A percentile compares a stretch with the other conserved stretches of the same genome.
phyloP scores from a whole-genome alignment of 2,888 invertebrate genomes.

The Cerastoderma edule region DNA sequence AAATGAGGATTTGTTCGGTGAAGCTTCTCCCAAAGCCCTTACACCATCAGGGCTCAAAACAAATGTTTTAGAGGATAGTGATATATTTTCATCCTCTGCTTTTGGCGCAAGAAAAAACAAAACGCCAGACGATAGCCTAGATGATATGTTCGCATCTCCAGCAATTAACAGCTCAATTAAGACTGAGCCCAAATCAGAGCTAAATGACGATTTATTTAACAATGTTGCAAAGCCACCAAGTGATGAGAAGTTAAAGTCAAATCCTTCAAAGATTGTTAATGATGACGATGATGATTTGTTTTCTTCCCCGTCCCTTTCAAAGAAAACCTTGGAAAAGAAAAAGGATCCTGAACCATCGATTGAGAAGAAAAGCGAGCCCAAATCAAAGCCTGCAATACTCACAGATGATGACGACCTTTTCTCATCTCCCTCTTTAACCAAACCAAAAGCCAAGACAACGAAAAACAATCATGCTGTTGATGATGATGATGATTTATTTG shows the following conservation, averaged over 20 bases:
- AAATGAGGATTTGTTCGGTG: slow-evolving; percentile 71
- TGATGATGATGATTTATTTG: slow-evolving; percentile 47
- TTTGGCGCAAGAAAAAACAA: slow-evolving; percentile 33
- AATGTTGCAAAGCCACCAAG: slow-evolving; percentile 18
- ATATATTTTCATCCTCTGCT: slow-evolving; percentile 49
- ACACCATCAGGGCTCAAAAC: slow-evolving; percentile 29
- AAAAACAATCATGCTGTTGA: not conserved
- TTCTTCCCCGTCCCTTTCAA: slow-evolving; percentile 52
- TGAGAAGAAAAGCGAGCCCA: slow-evolving; percentile 41
- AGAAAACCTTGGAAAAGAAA: slow-evolving; percentile 30
- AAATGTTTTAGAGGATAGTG: slow-evolving; percentile 39
- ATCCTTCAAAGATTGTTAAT: slow-evolving; percentile 18
- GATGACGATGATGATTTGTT: slow-evolving; percentile 67
- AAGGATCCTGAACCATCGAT: slow-evolving; percentile 34
- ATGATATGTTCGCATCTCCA: slow-evolving; percentile 57
- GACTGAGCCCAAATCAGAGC: slow-evolving; percentile 12
- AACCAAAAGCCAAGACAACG: slow-evolving; percentile 48
- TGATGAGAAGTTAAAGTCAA: slow-evolving; percentile 8
- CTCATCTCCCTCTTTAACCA: slow-evolving; percentile 52
- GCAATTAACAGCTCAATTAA: slow-evolving; percentile 1
- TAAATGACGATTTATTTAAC: slow-evolving; percentile 22
- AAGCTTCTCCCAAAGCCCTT: slow-evolving; percentile 27
- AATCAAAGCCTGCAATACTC: slow-evolving; percentile 39
- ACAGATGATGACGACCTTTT: slow-evolving; percentile 66
- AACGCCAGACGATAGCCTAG: slow-evolving; percentile 35